Evolutionary conservation across 2,113 vertebrate genomes (phyloP), one percentile per base, ranked within the genome.

Genomic region (Anarrhichthys ocellatus): DNA sequence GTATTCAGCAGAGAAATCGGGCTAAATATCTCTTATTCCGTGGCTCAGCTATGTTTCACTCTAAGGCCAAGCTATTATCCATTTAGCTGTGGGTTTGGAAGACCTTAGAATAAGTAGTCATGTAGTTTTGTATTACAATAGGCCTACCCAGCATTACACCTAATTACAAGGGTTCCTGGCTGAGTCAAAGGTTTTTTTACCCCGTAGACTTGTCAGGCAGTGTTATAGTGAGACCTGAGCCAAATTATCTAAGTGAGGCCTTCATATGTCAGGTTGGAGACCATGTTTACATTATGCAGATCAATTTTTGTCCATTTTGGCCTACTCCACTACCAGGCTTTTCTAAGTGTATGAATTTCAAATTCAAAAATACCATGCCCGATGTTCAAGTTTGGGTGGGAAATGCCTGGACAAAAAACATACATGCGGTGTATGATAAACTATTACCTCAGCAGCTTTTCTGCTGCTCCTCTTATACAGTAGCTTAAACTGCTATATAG

Each of bases 1-100:
- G 89, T 88, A 92, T 93, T 92, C 91, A 90, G 82, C 63, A 40
- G 79, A 83, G 90, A 91, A 94, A 91, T 90, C n/a, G 17, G 70
- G 92, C 90, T 91, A 92, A 93, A 92, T 94, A 92, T 92, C 85
- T 94, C 82, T 93, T 84, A 93, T 90, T 93, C 91, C 65, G 4
- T 68, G 89, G 92, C 92, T 93, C 84, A 92, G 87, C 92, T 89
- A 85, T 90, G 92, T 89, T 92, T 92, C 84, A 69, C 65, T 91
- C 81, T 94, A 94, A 94, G 90, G 87, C 92, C 1, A 1, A 87
- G 91, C 92, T 87, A 90, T 94, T 94, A 94, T 94, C 94, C 91
- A 58, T 92, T 94, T 94, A 94, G 91, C 86, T 89, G 86, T 76
- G 82, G 91, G 89, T 92, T 94, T 94, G 74, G 73, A 56, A 90